Conservation (phyloP, 1,140 invertebrate genomes). For the Sitobion miscanthi region DNA sequence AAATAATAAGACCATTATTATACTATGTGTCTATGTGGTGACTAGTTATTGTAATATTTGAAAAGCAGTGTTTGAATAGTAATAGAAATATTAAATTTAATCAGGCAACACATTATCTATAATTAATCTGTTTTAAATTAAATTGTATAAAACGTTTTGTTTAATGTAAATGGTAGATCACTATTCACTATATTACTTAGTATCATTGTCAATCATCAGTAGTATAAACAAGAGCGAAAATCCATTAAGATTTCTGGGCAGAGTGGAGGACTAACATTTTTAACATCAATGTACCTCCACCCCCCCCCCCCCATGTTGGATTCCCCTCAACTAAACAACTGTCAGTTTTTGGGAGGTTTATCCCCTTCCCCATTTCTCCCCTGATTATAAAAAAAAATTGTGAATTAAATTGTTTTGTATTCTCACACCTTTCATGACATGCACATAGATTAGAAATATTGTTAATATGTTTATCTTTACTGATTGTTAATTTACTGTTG, state of each 20-base stretch:
- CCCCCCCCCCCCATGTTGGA: too few relatives aligned
- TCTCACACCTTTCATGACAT: not conserved
- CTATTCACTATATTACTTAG: not conserved
- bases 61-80: not conserved
- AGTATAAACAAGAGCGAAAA: too few relatives aligned
- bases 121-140: not conserved
- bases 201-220: too few relatives aligned
- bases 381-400: too few relatives aligned
- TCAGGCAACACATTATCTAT: not conserved
- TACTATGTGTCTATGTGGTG: not conserved
- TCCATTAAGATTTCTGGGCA: too few relatives aligned
- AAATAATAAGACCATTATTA: not conserved
- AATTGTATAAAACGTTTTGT: not conserved
- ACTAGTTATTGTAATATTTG: not conserved
- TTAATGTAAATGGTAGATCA: not conserved
- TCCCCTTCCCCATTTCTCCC: too few relatives aligned
- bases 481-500: not conserved
- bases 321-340: too few relatives aligned
- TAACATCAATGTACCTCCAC: too few relatives aligned
- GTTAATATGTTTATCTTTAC: too few relatives aligned
- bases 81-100: not conserved
- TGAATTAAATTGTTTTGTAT: too few relatives aligned
- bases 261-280: too few relatives aligned
- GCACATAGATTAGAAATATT: not conserved
- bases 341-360: too few relatives aligned